Evolutionary conservation across 2,797 vertebrate genomes (phyloP), one percentile per base, ranked within the genome.

Genomic region (Dicrostonyx torquatus): DNA sequence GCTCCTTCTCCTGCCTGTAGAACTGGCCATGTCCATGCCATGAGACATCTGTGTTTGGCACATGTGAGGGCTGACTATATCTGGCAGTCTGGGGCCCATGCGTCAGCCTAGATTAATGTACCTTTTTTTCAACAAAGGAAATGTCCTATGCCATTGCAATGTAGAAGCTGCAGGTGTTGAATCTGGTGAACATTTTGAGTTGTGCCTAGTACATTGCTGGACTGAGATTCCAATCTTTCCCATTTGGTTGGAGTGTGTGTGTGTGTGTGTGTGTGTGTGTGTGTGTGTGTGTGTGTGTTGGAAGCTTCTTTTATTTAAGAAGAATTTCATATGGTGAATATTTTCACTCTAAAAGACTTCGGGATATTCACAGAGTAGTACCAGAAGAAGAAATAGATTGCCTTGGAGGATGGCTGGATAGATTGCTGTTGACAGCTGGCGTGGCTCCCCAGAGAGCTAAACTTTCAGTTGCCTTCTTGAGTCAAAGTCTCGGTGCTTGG

Each of bases 251-350:
- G 43, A 6, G 43, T 43, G 43, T 43, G 43, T 43, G 43, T 43
- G 43, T 43, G 43, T 43, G 43, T 43, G 43, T 3, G n/a, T n/a
- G n/a, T n/a, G n/a, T n/a, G n/a, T n/a, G n/a, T n/a, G n/a, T n/a
- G n/a, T n/a, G 43, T 43, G 43, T 43, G 43, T 43, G 43, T 43
- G 43, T 43, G 43, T 43, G 43, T 43, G 43, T 3, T 43, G 43
- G 43, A 43, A 43, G 43, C 43, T 43, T 43, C 6, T 43, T 95
- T 95, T 96, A 85, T 95, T 94, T 3, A 9, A 60, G 96, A 94
- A 90, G 40, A 70, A 97, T 31, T 89, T n/a, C 26, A 90, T 53
- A 34, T 70, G 55, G 58, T 94, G 55, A 78, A 89, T 55, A 55
- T 82, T 78, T 68, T 45, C 45, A 43, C 70, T 95, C 68, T 73